Conservation (phyloP, 2,888 invertebrate genomes). For the Rhogogaster chlorosoma region DNA sequence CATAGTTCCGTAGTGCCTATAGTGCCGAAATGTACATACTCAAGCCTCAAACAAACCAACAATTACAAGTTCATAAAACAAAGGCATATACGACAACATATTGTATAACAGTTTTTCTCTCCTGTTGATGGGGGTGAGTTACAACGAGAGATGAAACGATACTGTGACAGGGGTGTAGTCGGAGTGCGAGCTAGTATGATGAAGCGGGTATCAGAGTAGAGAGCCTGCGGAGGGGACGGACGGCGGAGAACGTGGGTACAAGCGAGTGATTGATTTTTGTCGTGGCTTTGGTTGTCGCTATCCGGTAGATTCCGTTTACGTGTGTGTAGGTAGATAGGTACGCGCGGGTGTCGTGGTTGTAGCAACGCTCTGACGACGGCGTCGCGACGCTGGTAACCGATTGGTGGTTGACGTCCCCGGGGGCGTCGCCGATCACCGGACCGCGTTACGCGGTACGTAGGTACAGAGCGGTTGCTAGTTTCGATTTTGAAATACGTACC, state of each 20-base stretch:
- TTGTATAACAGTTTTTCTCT: neutral
- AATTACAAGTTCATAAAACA: neutral
- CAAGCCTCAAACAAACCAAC: neutral
- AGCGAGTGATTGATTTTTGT: slow-evolving; percentile 77
- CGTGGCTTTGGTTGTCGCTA: slow-evolving; percentile 74
- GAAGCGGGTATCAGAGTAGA: slow-evolving; percentile 22
- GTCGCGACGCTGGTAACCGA: slow-evolving; percentile 76
- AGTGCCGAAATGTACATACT: neutral
- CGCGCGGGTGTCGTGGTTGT: slow-evolving; percentile 64
- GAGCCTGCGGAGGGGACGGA: slow-evolving; percentile 42
- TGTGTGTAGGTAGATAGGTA: slow-evolving; percentile 50
- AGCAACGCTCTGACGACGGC: slow-evolving; percentile 70
- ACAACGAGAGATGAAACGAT: slow-evolving; percentile 31
- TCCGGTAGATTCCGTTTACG: slow-evolving; percentile 58
- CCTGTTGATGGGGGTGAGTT: neutral
- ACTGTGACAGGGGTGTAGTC: slow-evolving; percentile 3
- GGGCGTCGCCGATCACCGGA: slow-evolving; percentile 78
- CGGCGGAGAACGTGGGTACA: slow-evolving; percentile 52
- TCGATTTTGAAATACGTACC: slow-evolving; percentile 15
- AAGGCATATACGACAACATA: neutral
- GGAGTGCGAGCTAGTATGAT: neutral
- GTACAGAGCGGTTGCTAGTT: slow-evolving; percentile 6
- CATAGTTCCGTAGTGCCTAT: neutral
- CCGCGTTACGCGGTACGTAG: slow-evolving; percentile 66
- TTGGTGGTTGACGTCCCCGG: slow-evolving; percentile 76